Evolutionary conservation across 2,113 vertebrate species (phyloP).

Genomic region (Channa argus): DNA sequence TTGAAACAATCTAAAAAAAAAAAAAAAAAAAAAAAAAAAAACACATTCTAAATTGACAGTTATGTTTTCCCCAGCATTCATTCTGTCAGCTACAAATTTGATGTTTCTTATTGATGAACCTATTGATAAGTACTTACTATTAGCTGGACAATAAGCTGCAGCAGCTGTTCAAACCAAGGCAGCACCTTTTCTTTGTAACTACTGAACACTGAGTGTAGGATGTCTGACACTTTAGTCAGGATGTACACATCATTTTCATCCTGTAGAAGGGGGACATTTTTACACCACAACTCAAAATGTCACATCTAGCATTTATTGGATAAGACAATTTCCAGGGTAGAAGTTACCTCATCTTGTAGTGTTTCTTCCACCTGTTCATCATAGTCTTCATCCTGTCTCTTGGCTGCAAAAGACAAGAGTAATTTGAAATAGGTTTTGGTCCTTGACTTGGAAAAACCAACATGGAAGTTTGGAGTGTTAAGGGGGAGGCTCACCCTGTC

Average conservation of each 20-base stretch:
- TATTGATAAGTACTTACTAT: constrained; percentile 90
- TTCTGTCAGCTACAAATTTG: background rate
- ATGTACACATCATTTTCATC: constrained; percentile 99
- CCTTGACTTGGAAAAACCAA: too few relatives aligned
- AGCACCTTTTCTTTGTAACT: constrained; percentile 97
- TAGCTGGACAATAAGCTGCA: constrained; percentile 95
- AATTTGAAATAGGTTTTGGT: background rate
- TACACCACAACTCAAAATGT: too few relatives aligned
- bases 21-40: too few relatives aligned
- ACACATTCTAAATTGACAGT: too few relatives aligned
- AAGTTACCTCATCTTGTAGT: constrained; percentile 94
- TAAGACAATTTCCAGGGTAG: too few relatives aligned
- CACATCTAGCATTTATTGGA: too few relatives aligned
- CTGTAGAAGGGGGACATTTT: constrained; percentile 68
- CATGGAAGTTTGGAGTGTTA: too few relatives aligned
- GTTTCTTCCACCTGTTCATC: constrained; percentile 98
- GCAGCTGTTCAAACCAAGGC: constrained; percentile 97
- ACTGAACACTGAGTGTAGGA: constrained; percentile 98
- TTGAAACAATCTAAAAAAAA: too few relatives aligned
- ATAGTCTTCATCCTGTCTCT: constrained; percentile 99
- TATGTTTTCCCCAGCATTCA: too few relatives aligned
- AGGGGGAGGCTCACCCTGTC: constrained; percentile 86
- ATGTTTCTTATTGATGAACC: too few relatives aligned
- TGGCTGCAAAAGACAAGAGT: constrained; percentile 83
- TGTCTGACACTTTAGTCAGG: constrained; percentile 97